Conservation (phyloP, 2,113 vertebrate species). For the Saguinus imperator region DNA sequence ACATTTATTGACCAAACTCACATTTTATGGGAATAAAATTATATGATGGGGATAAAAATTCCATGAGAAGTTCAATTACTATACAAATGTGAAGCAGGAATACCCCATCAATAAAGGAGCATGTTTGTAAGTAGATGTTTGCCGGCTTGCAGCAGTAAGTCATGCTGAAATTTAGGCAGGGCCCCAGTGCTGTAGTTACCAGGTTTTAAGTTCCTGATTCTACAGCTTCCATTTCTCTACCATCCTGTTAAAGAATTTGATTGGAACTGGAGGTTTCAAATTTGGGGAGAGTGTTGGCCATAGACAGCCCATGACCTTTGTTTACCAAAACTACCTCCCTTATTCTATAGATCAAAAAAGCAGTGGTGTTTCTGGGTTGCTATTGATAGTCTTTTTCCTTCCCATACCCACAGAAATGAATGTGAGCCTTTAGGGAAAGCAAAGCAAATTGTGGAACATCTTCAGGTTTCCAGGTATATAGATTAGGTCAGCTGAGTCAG, state of each 20-base stretch:
- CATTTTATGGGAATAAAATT: slow-evolving; percentile 41
- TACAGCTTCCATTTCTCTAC: not conserved
- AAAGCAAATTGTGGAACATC: not conserved
- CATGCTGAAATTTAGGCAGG: not conserved
- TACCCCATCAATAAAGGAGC: not conserved
- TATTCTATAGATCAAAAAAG: not conserved
- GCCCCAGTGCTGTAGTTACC: not conserved
- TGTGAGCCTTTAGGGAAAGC: not conserved
- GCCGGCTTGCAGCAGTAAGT: not conserved
- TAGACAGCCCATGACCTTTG: not conserved
- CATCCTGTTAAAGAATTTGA: not conserved
- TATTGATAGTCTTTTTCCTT: not conserved
- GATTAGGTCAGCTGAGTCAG: not conserved
- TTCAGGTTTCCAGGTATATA: not conserved
- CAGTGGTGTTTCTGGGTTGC: not conserved
- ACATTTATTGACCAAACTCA: slow-evolving; percentile 11
- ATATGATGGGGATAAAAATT: not conserved
- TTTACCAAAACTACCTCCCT: not conserved
- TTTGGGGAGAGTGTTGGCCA: not conserved
- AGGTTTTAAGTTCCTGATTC: not conserved
- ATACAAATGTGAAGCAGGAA: not conserved
- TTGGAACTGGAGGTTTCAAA: not conserved
- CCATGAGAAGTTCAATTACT: not conserved
- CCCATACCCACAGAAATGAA: not conserved
- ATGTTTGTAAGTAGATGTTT: not conserved